Evolutionary conservation across 2,888 invertebrate genomes (phyloP), one percentile per base, ranked within the genome.

Genomic region (Apamea sordens): DNA sequence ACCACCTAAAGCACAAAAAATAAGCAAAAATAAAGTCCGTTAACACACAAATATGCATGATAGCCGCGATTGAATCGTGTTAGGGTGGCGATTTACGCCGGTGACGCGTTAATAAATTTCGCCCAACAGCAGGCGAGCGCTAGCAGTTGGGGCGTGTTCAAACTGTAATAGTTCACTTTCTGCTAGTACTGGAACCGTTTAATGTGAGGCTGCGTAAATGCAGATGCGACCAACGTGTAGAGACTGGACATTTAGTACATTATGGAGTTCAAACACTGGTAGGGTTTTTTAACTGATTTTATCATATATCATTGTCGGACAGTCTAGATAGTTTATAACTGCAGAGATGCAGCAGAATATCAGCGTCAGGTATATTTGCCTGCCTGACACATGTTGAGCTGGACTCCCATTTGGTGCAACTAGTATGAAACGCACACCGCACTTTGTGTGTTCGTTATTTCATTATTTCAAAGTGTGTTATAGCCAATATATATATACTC

Each of bases 21-120:
- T 59, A 65, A 21, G 53, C 28, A 74, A 64, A 61, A 73, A 53
- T 77, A 78, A 78, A 77, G 28, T 28, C 24, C 0, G 41, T 50
- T 28, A 68, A 77, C 56, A 77, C 53, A 69, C 63, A 76, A 80
- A 73, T 76, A 73, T 83, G 80, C 77, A 78, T 78, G 81, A 80
- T 83, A 76, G 70, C 59, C 69, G 73, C 85, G 88, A 89, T 88
- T 86, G 83, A 89, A 86, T 86, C 83, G 77, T 75, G 81, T 86
- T 84, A 85, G 85, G 83, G 84, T 77, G 79, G 84, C 85, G 85
- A 89, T 89, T 89, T 89, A 89, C 85, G 86, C 44, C 76, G 56
- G 80, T 83, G 81, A 86, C 83, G 79, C 85, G 85, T 78, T 89
- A 86, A 89, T 90, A 89, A 86, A 90, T 89, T 85, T 88, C 8